These are phyloP conservation scores for Eumacrocentrus americanus DNA, from an alignment of 2,888 invertebrate genomes.

Conservation along the genomic window DNA sequence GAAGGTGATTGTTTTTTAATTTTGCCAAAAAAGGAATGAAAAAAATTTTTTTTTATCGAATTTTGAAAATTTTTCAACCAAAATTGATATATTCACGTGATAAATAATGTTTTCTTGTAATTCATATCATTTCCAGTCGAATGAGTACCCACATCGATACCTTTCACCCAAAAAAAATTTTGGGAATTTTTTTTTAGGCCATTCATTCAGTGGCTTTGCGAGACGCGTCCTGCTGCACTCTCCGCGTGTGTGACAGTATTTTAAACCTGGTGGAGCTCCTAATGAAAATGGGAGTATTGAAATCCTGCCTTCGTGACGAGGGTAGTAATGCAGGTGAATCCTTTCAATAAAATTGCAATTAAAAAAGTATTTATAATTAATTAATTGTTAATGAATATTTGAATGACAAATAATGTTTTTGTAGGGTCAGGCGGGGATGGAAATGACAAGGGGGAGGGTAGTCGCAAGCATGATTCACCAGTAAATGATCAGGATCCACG, in stretches of 20 bases:
- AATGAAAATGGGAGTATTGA: conserved; percentile 87
- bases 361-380: too few species aligned
- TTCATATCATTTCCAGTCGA: too few species aligned
- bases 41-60: neutral
- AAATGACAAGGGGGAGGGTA: conserved; percentile 43
- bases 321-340: conserved; percentile 63
- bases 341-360: too few species aligned
- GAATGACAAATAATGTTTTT: neutral
- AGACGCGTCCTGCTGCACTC: conserved; percentile 81
- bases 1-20: conserved; percentile 79
- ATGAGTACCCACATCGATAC: too few species aligned
- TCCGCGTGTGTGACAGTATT: conserved; percentile 91
- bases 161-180: too few species aligned
- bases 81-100: too few species aligned
- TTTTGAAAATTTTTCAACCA: too few species aligned
- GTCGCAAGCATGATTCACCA: conserved; percentile 46
- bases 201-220: conserved; percentile 85
- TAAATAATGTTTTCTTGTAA: too few species aligned
- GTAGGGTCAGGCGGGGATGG: conserved; percentile 40
- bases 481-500: conserved; percentile 42
- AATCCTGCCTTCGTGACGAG: conserved; percentile 65
- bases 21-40: too few species aligned
- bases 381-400: conserved; percentile 24
- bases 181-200: too few species aligned
- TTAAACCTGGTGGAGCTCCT: conserved; percentile 90